Base-by-base conservation (phyloP, 2,888 invertebrate species). In the Microctonus hyperodae region DNA sequence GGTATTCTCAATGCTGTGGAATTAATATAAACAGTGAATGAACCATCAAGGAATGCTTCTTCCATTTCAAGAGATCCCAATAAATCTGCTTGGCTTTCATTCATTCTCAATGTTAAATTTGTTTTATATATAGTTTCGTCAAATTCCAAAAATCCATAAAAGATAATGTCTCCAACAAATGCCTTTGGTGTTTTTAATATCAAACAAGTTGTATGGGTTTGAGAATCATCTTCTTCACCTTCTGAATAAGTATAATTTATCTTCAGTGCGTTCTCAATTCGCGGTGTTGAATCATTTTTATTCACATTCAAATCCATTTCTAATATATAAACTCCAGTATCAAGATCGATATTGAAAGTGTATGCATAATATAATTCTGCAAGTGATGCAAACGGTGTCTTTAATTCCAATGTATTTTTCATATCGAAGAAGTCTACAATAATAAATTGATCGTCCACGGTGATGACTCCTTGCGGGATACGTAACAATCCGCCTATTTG, bases 1-100 rank as follows among this genome's bases (percentile, higher is more conserved):
- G 92, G 92, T 61, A 92, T 85, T 2, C 87, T 87, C 22, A 92
- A 83, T 60, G 88, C 86, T 0, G 88, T 86, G 0, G 92, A 90
- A 0, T 88, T 87, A 1, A 92, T 83, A 72, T 89, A 86, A n/a
- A 90, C 78, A 16, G 88, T 87, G 48, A 90, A 84, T 0, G 87
- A 86, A 0, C 88, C 87, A 73, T 91, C 90, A 11, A 91, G 81
- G 75, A 89, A 90, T 3, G 88, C 88, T 13, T 90, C 89, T 64
- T 91, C 90, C 22, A 88, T 88, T 86, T 89, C 88, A n/a, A 88
- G 78, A 22, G 85, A 85, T 28, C 87, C 87, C 35, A 84, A 83
- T 60, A 89, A 70, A 23, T 87, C 86, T 60, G 89, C 81, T 66
- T 81, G 79, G 60, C 87, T 87, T 64, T 85, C 81, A 25, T 85